Conservation (phyloP, 2,888 invertebrate genomes). For the Lordiphosa andalusiaca region DNA sequence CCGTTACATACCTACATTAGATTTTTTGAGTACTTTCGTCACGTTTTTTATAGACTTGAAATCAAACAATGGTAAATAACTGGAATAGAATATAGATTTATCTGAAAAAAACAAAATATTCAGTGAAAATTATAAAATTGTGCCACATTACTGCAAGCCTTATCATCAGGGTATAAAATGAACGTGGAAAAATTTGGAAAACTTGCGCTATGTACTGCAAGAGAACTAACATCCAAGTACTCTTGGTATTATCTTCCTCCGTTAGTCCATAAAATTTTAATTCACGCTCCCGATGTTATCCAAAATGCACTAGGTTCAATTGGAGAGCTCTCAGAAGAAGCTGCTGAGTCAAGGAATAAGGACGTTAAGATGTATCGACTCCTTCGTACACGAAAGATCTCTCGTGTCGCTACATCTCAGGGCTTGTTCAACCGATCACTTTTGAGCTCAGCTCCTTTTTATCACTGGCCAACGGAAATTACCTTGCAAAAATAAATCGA, state of each 20-base stretch:
- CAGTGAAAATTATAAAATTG: conserved; percentile 6
- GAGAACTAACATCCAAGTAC: conserved; percentile 6
- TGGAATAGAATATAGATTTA: conserved; percentile 1
- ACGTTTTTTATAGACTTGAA: conserved; percentile 27
- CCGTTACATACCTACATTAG: conserved; percentile 28
- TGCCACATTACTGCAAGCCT: conserved; percentile 17
- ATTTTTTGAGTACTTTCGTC: conserved; percentile 35
- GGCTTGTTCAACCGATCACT: background rate
- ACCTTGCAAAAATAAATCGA: background rate
- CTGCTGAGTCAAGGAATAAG: conserved; percentile 1
- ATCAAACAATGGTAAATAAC: conserved; percentile 24
- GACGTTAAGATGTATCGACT: conserved; percentile 2
- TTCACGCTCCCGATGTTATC: conserved; percentile 7
- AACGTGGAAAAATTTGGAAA: conserved; percentile 25
- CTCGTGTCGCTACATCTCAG: background rate
- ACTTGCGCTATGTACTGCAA: conserved; percentile 25
- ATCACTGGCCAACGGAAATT: too few relatives aligned
- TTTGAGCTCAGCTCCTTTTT: background rate
- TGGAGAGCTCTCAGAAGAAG: background rate
- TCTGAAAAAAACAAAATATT: conserved; percentile 9
- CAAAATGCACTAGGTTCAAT: background rate
- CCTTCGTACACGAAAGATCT: background rate
- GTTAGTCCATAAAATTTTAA: conserved; percentile 23
- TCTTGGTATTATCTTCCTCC: conserved; percentile 10
- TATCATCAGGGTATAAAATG: conserved; percentile 37